Evolutionary conservation across 2,888 invertebrate genomes (phyloP), one percentile per base, ranked within the genome.

Genomic region (Leptura quadrifasciata): DNA sequence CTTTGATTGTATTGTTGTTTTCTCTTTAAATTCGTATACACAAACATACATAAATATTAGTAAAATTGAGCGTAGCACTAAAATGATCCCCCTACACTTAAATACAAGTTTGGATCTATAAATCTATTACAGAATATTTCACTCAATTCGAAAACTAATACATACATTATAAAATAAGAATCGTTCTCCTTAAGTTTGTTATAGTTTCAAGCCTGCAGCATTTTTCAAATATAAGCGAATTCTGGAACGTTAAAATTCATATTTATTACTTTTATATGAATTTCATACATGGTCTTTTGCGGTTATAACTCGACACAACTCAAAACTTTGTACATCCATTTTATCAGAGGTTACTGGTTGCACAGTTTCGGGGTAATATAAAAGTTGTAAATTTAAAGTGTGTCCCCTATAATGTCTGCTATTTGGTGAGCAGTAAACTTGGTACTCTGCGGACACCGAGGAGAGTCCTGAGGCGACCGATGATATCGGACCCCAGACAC

Each of bases 401-500:
- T 80, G 80, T 75, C 77, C 70, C 71, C 70, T 81, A 76, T 79
- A 81, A 77, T 58, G 76, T 69, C 69, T 72, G 73, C 80, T 78
- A 81, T 83, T 83, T 77, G 68, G 79, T 76, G 78, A 82, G 81
- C 79, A 75, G 81, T 81, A 82, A 84, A 83, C 83, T 84, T 84
- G 80, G 80, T 82, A 84, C 84, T 84, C 81, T 80, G 82, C 76
- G 82, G 81, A 83, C 82, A 80, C 79, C 78, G 83, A 78, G 72
- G 74, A 75, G 75, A 82, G 81, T 81, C 85, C 85, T 75, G 78
- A 76, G 84, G 85, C 84, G 64, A 71, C 73, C 79, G 76, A 78
- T 82, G 86, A 85, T 86, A 85, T 85, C 86, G 86, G 85, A 85
- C 85, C 84, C 85, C 83, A 85, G 85, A 86, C 86, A 84, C 84